phyloP scores from a whole-genome alignment of 1,140 invertebrate species.

The Drosophila seguyi region DNA sequence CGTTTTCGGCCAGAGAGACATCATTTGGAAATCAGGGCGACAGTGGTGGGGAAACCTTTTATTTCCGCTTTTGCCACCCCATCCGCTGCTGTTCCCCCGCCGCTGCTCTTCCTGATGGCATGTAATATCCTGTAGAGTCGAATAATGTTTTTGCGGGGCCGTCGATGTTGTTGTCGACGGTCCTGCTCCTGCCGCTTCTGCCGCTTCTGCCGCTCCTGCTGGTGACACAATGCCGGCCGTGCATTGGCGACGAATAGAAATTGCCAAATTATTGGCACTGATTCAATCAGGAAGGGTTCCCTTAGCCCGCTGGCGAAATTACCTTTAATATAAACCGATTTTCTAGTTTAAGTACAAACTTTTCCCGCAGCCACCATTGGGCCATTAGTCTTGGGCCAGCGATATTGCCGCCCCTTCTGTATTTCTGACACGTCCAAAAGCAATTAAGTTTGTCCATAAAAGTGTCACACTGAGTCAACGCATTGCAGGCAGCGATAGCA shows the following conservation, averaged over 20 bases:
- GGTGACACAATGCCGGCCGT: conserved; percentile 57
- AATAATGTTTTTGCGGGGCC: conserved; percentile 52
- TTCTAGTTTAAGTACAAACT: conserved; percentile 22
- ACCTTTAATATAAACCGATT: conserved; percentile 44
- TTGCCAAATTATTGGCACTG: conserved; percentile 80
- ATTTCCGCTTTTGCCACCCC: conserved; percentile 35
- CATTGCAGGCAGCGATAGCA: conserved; percentile 42
- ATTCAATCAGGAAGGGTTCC: conserved; percentile 71
- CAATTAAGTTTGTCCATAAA: conserved; percentile 80
- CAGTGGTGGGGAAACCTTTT: conserved; percentile 51
- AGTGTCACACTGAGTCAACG: conserved; percentile 65
- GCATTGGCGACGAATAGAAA: conserved; percentile 74
- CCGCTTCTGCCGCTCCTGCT: conserved; percentile 16
- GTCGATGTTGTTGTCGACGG: conserved; percentile 38
- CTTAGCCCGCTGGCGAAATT: conserved; percentile 21
- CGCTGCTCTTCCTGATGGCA: conserved; percentile 18
- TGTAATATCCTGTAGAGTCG: conserved; percentile 66
- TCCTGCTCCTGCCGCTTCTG: conserved; percentile 25
- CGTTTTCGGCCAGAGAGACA: conserved; percentile 39
- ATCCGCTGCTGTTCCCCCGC: neutral
- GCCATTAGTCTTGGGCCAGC: conserved; percentile 37
- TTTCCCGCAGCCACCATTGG: conserved; percentile 7
- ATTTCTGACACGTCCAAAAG: conserved; percentile 68
- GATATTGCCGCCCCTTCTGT: conserved; percentile 15
- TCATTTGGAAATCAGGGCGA: conserved; percentile 28